Conservation (phyloP, 2,888 invertebrate species). For the Pyralis farinalis region DNA sequence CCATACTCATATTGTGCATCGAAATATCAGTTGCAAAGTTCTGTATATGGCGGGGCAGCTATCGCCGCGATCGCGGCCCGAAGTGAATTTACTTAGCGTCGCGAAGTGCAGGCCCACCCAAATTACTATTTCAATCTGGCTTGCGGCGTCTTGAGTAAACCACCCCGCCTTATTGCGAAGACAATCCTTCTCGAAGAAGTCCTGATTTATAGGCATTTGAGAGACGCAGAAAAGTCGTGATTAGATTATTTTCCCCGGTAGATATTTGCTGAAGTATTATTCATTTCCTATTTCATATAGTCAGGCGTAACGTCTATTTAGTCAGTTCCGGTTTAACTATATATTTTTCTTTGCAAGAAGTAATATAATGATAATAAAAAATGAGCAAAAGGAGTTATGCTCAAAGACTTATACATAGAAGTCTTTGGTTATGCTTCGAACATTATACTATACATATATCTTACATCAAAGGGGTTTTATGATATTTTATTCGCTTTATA, state of each 20-base stretch:
- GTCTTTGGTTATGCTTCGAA: too few species aligned
- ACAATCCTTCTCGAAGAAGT: conserved; percentile 2
- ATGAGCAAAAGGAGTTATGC: too few species aligned
- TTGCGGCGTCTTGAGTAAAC: conserved; percentile 4
- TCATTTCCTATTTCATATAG: too few species aligned
- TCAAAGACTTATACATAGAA: too few species aligned
- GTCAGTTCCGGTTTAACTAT: too few species aligned
- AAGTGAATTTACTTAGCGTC: conserved; percentile 48
- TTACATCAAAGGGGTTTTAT: not conserved
- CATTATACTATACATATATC: too few species aligned
- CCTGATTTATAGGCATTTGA: not conserved
- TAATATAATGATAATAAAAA: too few species aligned
- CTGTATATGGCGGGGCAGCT: conserved; percentile 6
- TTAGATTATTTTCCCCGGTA: too few species aligned
- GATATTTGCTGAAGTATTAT: too few species aligned
- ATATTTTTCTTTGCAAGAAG: too few species aligned
- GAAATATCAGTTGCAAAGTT: not conserved
- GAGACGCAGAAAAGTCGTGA: not conserved
- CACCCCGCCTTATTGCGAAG: conserved; percentile 8
- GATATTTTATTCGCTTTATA: conserved; percentile 5
- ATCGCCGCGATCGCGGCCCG: conserved; percentile 24
- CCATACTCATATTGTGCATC: too few species aligned
- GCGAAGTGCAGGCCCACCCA: conserved; percentile 51
- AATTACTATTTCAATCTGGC: conserved; percentile 65
- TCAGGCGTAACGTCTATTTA: too few species aligned